These are phyloP conservation scores for Lottia gigantea DNA, from an alignment of 2,888 invertebrate species.

Conservation along the genomic window DNA sequence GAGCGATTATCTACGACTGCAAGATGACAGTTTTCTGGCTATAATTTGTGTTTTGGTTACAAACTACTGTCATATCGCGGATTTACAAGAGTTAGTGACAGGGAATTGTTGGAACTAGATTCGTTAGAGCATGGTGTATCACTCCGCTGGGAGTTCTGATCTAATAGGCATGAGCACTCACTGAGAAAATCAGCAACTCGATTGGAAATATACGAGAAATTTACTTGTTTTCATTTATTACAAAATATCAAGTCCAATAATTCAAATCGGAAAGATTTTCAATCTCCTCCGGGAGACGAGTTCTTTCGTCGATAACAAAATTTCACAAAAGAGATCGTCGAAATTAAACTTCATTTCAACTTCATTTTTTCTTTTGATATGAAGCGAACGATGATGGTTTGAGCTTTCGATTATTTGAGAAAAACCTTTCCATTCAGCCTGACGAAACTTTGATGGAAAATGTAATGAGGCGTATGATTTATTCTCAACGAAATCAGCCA, in stretches of 20 bases:
- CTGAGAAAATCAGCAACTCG: conserved; percentile 4
- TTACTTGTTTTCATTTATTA: conserved; percentile 1
- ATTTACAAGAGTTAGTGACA: background rate
- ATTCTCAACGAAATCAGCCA: background rate
- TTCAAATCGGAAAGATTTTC: background rate
- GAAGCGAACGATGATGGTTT: background rate
- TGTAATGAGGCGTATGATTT: conserved; percentile 5
- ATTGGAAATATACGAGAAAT: conserved; percentile 5
- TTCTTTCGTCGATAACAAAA: background rate
- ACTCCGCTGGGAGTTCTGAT: background rate
- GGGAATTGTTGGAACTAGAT: background rate
- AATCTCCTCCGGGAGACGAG: background rate
- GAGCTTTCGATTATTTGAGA: conserved; percentile 2
- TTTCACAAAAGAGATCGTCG: background rate
- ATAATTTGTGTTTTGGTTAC: conserved; percentile 10
- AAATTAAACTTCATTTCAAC: background rate
- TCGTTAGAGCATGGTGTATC: background rate
- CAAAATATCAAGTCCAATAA: background rate
- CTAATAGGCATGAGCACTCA: conserved; percentile 2
- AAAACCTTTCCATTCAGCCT: background rate
- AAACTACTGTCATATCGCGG: background rate
- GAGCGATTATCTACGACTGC: background rate
- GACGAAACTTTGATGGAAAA: background rate
- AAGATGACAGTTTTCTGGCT: background rate
- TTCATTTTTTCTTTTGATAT: too few species aligned